A percentile compares a stretch with the other conserved stretches of the same genome.
These are phyloP conservation scores for Athetis lepigone DNA, from an alignment of 2,888 invertebrate species.

Conservation along the genomic window DNA sequence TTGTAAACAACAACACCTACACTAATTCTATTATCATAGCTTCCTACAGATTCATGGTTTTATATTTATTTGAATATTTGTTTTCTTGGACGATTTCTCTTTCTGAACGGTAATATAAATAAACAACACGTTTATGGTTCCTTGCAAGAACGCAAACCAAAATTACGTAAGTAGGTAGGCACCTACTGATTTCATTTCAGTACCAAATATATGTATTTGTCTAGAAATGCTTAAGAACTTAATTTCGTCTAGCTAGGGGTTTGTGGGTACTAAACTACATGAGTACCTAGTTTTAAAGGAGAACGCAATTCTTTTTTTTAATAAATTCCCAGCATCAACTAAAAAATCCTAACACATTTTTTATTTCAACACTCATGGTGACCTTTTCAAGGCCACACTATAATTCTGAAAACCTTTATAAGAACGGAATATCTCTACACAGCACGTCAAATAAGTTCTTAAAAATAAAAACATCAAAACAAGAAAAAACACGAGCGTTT, in stretches of 20 bases:
- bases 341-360: not conserved
- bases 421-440: no score
- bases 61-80: not conserved
- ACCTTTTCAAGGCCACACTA: constrained; percentile 3
- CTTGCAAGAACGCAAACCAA: not conserved
- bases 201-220: not conserved
- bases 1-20: not conserved
- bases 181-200: not conserved
- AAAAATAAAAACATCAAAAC: not conserved
- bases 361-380: constrained; percentile 1
- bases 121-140: constrained; percentile 1
- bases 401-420: not conserved
- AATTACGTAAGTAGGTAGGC: not conserved
- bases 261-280: not conserved
- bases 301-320: not conserved
- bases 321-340: not conserved
- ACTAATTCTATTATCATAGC: not conserved
- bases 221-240: not conserved
- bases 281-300: not conserved
- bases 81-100: constrained; percentile 13
- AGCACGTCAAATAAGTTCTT: not conserved
- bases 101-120: not conserved
- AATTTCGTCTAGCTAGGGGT: not conserved
- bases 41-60: not conserved
- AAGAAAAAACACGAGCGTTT: no score